Evolutionary conservation across 2,113 vertebrate species (phyloP).

Genomic region (Triplophysa tibetana): DNA sequence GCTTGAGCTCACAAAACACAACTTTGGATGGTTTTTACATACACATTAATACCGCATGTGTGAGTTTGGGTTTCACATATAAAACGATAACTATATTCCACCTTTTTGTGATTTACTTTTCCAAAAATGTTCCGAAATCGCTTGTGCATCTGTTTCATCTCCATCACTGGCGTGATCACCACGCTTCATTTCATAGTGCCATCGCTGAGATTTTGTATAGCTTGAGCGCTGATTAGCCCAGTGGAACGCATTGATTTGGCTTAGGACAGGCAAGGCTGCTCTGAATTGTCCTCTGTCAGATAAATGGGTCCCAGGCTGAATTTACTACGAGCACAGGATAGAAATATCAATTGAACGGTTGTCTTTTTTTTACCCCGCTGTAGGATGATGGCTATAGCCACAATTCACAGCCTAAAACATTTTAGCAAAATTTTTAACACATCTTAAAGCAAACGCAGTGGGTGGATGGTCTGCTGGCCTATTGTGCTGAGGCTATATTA

Average conservation of each 20-base stretch:
- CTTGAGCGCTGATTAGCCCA: constrained; percentile 67
- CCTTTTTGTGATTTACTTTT: constrained; percentile 33
- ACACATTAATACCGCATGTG: neutral
- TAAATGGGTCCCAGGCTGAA: constrained; percentile 61
- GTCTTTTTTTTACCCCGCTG: constrained; percentile 44
- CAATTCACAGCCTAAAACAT: constrained; percentile 48
- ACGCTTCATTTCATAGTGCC: constrained; percentile 60
- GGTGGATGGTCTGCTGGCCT: constrained; percentile 44
- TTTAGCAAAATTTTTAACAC: too few species aligned
- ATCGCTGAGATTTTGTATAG: constrained; percentile 51
- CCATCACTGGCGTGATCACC: constrained; percentile 46
- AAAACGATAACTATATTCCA: constrained; percentile 32
- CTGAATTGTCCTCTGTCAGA: constrained; percentile 63
- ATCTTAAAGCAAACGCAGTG: constrained; percentile 26
- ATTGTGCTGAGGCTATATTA: constrained; percentile 62
- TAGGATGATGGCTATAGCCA: constrained; percentile 27
- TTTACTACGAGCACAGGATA: constrained; percentile 44
- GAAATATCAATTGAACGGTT: constrained; percentile 59
- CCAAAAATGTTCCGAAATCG: constrained; percentile 65
- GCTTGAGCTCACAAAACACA: neutral
- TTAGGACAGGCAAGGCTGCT: constrained; percentile 60
- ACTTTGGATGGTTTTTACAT: neutral
- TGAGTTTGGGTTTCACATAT: neutral
- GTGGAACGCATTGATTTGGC: constrained; percentile 65
- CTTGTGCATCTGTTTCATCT: constrained; percentile 58